Evolutionary conservation across 2,113 vertebrate genomes (phyloP).

Genomic region (Campylomormyrus numenius): DNA sequence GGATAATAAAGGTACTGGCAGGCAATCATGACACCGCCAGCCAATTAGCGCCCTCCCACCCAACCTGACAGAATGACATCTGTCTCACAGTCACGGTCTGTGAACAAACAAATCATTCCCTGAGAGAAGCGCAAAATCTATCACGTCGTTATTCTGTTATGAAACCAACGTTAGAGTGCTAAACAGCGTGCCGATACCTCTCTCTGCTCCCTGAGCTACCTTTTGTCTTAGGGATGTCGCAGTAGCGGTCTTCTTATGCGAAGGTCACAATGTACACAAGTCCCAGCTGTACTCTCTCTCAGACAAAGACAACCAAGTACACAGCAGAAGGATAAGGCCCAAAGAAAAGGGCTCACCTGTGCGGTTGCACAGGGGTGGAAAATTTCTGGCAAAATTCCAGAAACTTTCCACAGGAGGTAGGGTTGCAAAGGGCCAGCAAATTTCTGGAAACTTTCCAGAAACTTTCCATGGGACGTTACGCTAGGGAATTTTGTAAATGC

Average conservation of each 20-base stretch:
- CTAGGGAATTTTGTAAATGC: background rate
- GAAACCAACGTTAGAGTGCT: background rate
- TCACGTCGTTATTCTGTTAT: background rate
- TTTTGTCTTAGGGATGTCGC: background rate
- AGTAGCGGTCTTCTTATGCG: background rate
- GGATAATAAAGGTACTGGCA: background rate
- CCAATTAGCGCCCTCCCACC: background rate
- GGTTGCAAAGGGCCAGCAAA: background rate
- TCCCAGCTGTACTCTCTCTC: background rate
- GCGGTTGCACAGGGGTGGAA: background rate
- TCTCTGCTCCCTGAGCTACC: background rate
- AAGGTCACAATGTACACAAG: background rate
- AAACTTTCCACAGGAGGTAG: background rate
- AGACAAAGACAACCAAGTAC: background rate
- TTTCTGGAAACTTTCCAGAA: background rate
- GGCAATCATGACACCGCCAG: background rate
- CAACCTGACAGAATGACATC: background rate
- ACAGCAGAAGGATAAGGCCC: background rate
- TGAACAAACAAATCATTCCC: background rate
- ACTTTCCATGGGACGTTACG: background rate
- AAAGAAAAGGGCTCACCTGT: background rate
- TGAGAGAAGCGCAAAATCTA: background rate
- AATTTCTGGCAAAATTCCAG: background rate
- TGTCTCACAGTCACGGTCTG: background rate
- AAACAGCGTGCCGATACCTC: background rate